A percentile compares a stretch with the other conserved stretches of the same genome.
These are phyloP conservation scores for Anthonomus grandis DNA, from an alignment of 1,140 invertebrate species.

Conservation along the genomic window DNA sequence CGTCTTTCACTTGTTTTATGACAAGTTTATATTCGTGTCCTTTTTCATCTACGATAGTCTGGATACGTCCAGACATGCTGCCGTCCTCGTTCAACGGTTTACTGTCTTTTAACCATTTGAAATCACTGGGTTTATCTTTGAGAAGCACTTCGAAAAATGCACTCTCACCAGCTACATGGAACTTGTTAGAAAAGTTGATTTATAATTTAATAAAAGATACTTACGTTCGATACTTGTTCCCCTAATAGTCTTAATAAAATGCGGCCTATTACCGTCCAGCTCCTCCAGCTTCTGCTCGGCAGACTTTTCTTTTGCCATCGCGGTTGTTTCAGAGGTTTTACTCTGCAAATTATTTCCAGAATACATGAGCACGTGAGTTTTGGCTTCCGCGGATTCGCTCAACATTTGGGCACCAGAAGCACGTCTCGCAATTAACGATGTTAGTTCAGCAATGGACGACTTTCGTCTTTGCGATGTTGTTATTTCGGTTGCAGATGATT, in stretches of 20 bases:
- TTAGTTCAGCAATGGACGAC: constrained; percentile 16
- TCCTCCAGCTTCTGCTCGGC: constrained; percentile 34
- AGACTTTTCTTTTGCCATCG: constrained; percentile 25
- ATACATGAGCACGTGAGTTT: constrained; percentile 21
- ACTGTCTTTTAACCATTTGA: constrained; percentile 90
- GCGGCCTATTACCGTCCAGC: constrained; percentile 57
- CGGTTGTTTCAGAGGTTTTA: constrained; percentile 23
- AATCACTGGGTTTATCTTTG: constrained; percentile 54
- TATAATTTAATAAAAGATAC: constrained; percentile 39
- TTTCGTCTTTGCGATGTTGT: not conserved
- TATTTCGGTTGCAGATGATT: not conserved
- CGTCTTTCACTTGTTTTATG: constrained; percentile 75
- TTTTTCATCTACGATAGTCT: constrained; percentile 56
- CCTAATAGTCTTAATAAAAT: constrained; percentile 69
- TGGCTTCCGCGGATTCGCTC: constrained; percentile 14
- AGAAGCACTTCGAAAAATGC: constrained; percentile 81
- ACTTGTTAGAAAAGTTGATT: not conserved
- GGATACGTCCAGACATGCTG: constrained; percentile 70
- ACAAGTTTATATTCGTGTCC: constrained; percentile 63
- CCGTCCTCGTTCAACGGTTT: constrained; percentile 66
- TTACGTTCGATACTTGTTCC: constrained; percentile 76
- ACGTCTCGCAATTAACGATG: constrained; percentile 5
- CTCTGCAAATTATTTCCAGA: constrained; percentile 20
- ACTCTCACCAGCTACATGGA: constrained; percentile 72
- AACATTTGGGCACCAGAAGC: constrained; percentile 11